Base-by-base conservation (phyloP, 2,113 vertebrate species). In the Condylura cristata region DNA sequence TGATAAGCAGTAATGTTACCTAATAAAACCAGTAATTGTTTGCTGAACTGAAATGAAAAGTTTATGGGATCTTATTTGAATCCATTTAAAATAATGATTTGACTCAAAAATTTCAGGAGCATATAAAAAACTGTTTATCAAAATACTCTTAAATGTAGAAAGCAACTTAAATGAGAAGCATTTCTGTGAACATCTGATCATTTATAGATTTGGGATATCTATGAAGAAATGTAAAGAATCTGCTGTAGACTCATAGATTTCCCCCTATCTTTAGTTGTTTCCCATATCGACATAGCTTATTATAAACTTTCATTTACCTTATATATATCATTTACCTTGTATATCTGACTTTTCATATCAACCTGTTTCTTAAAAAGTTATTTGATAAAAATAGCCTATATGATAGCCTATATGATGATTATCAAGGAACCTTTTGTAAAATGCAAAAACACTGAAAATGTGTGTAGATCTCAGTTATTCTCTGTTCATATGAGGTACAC, bases 31-130 rank as follows among this genome's bases (percentile, higher is more conserved):
- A 68, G 8, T 44, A 74, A 63, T 9, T 56, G 1, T 82, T 87
- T 76, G 22, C 63, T 83, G 56, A 78, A 72, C 78, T 76, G 61
- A 89, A 41, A 22, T 78, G 82, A 92, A 90, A 61, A 39, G 78
- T 78, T 80, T 78, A 68, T 91, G 68, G 22, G 28, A 86, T 87
- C 34, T 92, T 96, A 80, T 12, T 88, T 92, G 12, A 92, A 80
- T 84, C 72, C 32, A 85, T 56, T 84, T 90, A 79, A 74, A 93
- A 89, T 90, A 90, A 61, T 60, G 41, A 78, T 75, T 95, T 87
- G 53, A 66, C 66, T 71, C 63, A 91, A 60, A 94, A 68, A 53
- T 72, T 92, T 78, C 41, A 81, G 32, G 30, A 84, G 74, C 56
- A 83, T 51, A 41, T 63, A 86, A 92, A 22, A 22, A 22, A 71